Base-by-base conservation (phyloP, 1,140 invertebrate species). In the Pteromalus puparum region DNA sequence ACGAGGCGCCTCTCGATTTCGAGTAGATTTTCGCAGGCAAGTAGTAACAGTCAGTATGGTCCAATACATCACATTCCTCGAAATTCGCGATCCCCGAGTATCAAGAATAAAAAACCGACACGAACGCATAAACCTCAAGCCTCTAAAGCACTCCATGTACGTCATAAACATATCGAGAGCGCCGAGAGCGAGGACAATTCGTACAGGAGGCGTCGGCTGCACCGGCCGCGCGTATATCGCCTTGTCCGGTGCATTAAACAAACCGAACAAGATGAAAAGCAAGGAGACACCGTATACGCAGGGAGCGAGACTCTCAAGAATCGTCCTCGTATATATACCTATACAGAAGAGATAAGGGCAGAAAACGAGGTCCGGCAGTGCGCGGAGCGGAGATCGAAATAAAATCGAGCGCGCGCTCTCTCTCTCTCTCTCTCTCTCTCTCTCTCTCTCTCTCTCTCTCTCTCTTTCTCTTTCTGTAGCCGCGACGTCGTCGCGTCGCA, bases 241-340 rank as follows among this genome's bases (percentile, higher is more conserved):
- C 48, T 82, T 78, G 21, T 61, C 53, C 53, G 46, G 80, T 75
- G 67, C 68, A 79, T 81, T 81, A 77, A 76, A 26, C 81, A 42
- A n/a, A 30, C 34, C 24, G 38, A 81, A 84, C 53, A 76, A 68
- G 70, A 68, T 81, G 46, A 74, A 73, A 73, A 53, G 48, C 46
- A 61, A n/a, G 21, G 38, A 28, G 76, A 72, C n/a, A 15, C 1
- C 34, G 70, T 34, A 34, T 5, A 38, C 75, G 77, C 38, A 26
- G 65, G 80, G 70, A 78, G 4, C 18, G 65, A 79, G 46, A n/a
- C n/a, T n/a, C n/a, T n/a, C n/a, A n/a, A 70, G 68, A 74, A 53
- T 21, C 61, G 70, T 15, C 46, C 34, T 74, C 13, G 67, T 53
- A 48, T 30, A 42, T 70, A 24, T 21, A 46, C 2, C n/a, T n/a